phyloP scores from a whole-genome alignment of 2,113 vertebrate species.

The Pseudopodoces humilis region DNA sequence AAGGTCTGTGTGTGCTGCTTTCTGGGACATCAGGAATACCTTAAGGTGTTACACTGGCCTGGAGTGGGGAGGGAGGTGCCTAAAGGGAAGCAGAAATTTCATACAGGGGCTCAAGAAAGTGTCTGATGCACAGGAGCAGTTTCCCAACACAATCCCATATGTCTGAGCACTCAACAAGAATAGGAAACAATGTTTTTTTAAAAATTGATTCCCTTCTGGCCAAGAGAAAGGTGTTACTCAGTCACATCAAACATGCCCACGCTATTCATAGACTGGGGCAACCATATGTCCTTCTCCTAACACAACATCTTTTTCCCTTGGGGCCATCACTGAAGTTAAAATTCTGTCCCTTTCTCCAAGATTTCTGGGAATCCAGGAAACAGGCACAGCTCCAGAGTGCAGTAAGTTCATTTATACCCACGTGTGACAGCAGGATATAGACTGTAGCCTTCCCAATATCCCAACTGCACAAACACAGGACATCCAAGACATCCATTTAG shows the following conservation, averaged over 20 bases:
- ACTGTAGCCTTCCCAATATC: background rate
- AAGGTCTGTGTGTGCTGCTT: background rate
- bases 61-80: background rate
- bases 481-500: background rate
- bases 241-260: background rate
- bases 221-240: background rate
- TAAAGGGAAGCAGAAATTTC: background rate
- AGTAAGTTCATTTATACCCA: background rate
- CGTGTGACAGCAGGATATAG: accelerated
- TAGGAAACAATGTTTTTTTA: background rate
- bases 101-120: background rate
- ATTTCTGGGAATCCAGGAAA: background rate
- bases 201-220: background rate
- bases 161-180: background rate
- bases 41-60: background rate
- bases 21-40: background rate
- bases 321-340: background rate
- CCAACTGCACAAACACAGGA: background rate
- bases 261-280: background rate
- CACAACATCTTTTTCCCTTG: accelerated
- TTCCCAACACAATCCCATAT: background rate
- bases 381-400: background rate
- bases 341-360: background rate
- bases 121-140: background rate
- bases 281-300: background rate